A percentile compares a stretch with the other conserved stretches of the same genome.
Conservation (phyloP, 37 sponge, comb jelly and placozoan genomes). For the Theonella swinhoei region DNA sequence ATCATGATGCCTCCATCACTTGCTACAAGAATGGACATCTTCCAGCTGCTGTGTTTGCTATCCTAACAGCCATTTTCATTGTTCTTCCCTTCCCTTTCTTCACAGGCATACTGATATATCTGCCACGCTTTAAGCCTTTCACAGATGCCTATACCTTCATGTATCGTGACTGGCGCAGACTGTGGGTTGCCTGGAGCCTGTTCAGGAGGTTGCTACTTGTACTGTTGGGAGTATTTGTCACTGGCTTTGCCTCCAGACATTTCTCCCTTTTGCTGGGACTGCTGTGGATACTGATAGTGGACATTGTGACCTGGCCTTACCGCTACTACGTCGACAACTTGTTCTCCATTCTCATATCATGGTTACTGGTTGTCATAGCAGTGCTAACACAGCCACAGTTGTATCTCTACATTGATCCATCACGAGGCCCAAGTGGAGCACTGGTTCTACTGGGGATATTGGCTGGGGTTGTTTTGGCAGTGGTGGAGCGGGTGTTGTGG, state of each 20-base stretch:
- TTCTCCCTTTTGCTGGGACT: slow-evolving; percentile 33
- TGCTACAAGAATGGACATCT: slow-evolving; percentile 63
- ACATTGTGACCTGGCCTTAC: slow-evolving; percentile 60
- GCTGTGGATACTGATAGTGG: slow-evolving; percentile 14
- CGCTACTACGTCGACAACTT: slow-evolving; percentile 45
- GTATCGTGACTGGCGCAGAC: slow-evolving; percentile 50
- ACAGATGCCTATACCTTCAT: slow-evolving; percentile 57
- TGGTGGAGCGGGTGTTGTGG: slow-evolving; percentile 4
- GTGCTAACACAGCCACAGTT: slow-evolving; percentile 36
- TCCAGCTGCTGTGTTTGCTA: slow-evolving; percentile 50
- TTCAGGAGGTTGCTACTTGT: slow-evolving; percentile 48
- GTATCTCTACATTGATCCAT: slow-evolving; percentile 19
- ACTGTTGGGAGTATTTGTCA: slow-evolving; percentile 60
- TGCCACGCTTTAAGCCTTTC: slow-evolving; percentile 63
- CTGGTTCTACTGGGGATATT: slow-evolving; percentile 12
- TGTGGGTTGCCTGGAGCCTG: slow-evolving; percentile 60
- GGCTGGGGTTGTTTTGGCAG: background rate
- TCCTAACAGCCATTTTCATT: slow-evolving; percentile 16
- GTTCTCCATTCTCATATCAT: slow-evolving; percentile 26
- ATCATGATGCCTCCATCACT: slow-evolving; percentile 55
- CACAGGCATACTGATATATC: slow-evolving; percentile 1
- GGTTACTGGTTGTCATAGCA: slow-evolving; percentile 34
- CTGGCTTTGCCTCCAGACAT: slow-evolving; percentile 29
- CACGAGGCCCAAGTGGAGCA: background rate
- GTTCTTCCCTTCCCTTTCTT: slow-evolving; percentile 70